These are phyloP conservation scores for Ernsta delagoae DNA, from an alignment of 2,888 invertebrate genomes.

Conservation along the genomic window DNA sequence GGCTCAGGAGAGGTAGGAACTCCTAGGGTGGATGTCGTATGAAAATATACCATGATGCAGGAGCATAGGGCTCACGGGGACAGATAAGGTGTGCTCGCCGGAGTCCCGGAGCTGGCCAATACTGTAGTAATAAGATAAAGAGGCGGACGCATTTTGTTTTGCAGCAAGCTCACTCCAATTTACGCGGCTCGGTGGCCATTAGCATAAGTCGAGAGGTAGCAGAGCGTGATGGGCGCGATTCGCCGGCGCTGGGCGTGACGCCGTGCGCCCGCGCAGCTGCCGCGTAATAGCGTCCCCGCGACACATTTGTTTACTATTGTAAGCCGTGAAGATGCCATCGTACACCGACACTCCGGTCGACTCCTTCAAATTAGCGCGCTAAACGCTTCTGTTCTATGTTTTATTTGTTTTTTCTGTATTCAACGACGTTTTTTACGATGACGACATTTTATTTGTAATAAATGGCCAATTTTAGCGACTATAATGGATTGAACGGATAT, in stretches of 20 bases:
- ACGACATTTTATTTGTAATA: slow-evolving; percentile 34
- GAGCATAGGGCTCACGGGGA: slow-evolving; percentile 60
- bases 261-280: slow-evolving; percentile 48
- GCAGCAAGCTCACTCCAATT: slow-evolving; percentile 79
- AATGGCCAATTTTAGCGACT: slow-evolving; percentile 6
- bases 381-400: slow-evolving; percentile 46
- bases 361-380: slow-evolving; percentile 79
- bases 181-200: slow-evolving; percentile 80
- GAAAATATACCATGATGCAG: slow-evolving; percentile 61
- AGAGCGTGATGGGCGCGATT: slow-evolving; percentile 79
- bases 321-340: slow-evolving; percentile 83
- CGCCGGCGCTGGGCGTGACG: slow-evolving; percentile 66
- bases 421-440: slow-evolving; percentile 44
- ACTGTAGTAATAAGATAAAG: slow-evolving; percentile 80
- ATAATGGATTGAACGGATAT: slow-evolving; percentile 29
- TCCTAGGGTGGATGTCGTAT: slow-evolving; percentile 45
- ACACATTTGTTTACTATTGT: slow-evolving; percentile 84
- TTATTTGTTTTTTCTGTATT: slow-evolving; percentile 31
- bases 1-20: slow-evolving; percentile 62
- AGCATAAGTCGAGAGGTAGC: slow-evolving; percentile 77
- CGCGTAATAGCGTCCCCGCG: slow-evolving; percentile 74
- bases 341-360: slow-evolving; percentile 64
- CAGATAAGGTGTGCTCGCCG: slow-evolving; percentile 44
- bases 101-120: slow-evolving; percentile 54
- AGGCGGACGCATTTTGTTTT: slow-evolving; percentile 79